These are phyloP conservation scores for Petroica traversi DNA, from an alignment of 2,113 vertebrate species.

Conservation along the genomic window DNA sequence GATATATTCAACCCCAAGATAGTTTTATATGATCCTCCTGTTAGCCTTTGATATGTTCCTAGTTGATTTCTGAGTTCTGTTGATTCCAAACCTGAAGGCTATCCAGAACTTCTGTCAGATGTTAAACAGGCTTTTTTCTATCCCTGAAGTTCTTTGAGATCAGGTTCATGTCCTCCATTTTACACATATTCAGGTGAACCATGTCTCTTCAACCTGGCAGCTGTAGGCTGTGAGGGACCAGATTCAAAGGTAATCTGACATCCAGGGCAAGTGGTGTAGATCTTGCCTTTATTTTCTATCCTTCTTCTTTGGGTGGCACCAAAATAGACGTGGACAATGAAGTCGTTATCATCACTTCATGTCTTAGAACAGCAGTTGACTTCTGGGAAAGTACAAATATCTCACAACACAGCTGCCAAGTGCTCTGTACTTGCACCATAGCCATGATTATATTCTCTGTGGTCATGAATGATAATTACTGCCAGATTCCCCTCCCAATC, in stretches of 20 bases:
- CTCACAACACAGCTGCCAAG: background rate
- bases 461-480: background rate
- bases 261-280: background rate
- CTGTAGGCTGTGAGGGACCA: background rate
- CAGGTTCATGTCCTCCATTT: background rate
- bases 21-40: background rate
- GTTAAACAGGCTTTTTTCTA: background rate
- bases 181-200: background rate
- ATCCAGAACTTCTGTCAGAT: background rate
- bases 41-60: background rate
- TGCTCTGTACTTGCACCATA: background rate
- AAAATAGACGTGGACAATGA: background rate
- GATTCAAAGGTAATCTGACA: background rate
- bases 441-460: conserved; percentile 4
- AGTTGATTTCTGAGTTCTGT: background rate
- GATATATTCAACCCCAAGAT: background rate
- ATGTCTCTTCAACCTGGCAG: background rate
- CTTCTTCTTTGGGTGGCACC: background rate
- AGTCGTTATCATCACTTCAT: background rate
- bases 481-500: background rate
- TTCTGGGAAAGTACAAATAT: background rate
- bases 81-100: background rate
- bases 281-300: background rate
- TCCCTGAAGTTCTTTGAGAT: background rate
- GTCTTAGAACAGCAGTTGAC: background rate